Base-by-base conservation (phyloP, 2,797 vertebrate genomes). In the Sternarchorhynchus goeldii region DNA sequence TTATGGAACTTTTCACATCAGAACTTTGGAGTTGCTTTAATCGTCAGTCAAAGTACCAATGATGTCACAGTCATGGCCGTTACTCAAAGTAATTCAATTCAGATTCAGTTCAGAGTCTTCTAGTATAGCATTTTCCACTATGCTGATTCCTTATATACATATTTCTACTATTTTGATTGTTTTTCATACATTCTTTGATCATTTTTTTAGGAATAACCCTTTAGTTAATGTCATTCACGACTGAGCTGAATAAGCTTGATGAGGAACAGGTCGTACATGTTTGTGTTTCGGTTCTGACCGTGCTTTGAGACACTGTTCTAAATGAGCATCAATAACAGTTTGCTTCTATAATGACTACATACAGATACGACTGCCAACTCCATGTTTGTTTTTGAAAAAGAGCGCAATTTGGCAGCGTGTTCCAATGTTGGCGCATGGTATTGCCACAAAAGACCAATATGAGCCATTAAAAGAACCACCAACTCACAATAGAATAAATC, bases 1-100 rank as follows among this genome's bases (percentile, higher is more conserved):
- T 17, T 70, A 59, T 25, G 41, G 55, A 77, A 77, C 76, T 55
- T 77, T 77, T 70, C 34, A 56, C 32, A 12, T 76, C 10, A n/a
- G 18, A 41, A 50, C 50, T 68, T 25, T 25, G 25, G 56, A 59
- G 65, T 36, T 20, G 58, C 31, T 45, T 70, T 45, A 18, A 62
- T 71, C 67, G 70, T 70, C 70, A 77, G 76, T 67, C 67, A 79
- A 74, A 67, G 71, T 68, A 36, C 65, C 34, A 7, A 0, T 36
- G 34, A 1, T 36, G 34, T 36, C 34, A 36, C 4, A 36, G 34
- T 7, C 25, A 25, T 25, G 25, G 25, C 25, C 25, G 25, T 25
- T 25, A 36, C 34, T 36, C 4, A 7, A 36, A 7, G 34, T 4
- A 36, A 36, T 36, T 7, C 4, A 7, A 36, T 7, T 36, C 34